Percentiles rank a stretch among this genome's conserved stretches.
phyloP scores from a whole-genome alignment of 2,113 vertebrate genomes.

The Pomatostomus ruficeps region DNA sequence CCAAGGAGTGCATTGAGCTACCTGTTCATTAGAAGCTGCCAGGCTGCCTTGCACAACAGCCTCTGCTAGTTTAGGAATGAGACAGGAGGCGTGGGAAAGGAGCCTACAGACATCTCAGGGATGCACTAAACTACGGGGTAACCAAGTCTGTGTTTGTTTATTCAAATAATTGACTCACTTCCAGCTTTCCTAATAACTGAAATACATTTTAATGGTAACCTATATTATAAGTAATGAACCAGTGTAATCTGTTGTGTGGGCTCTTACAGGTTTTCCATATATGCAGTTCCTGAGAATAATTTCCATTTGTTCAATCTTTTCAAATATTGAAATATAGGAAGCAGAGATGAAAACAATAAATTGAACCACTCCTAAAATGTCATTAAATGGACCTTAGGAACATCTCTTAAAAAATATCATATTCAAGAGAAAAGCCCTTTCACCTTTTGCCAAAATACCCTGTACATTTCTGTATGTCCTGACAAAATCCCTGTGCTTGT shows the following conservation, averaged over 20 bases:
- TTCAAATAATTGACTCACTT: constrained; percentile 50
- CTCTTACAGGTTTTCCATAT: background rate
- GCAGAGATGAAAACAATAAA: background rate
- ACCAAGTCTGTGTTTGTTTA: constrained; percentile 48
- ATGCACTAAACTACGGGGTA: background rate
- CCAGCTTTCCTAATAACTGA: constrained; percentile 30
- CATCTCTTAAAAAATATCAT: background rate
- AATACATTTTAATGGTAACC: background rate
- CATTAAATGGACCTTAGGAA: background rate
- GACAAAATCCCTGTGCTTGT: background rate
- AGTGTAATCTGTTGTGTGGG: background rate
- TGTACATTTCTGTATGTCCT: background rate
- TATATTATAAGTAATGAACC: background rate
- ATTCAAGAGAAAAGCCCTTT: background rate
- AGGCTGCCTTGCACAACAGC: constrained; percentile 46
- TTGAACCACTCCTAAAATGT: background rate
- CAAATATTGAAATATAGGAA: background rate
- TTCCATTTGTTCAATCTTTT: background rate
- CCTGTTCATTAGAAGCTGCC: constrained; percentile 28
- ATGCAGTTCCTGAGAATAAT: background rate
- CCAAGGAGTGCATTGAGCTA: background rate
- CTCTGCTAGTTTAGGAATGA: constrained; percentile 40
- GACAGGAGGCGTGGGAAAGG: constrained; percentile 52
- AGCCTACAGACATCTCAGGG: background rate
- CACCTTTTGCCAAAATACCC: background rate